These are phyloP conservation scores for Hemicrepidius hirtus DNA, from an alignment of 2,888 invertebrate genomes.

Conservation along the genomic window DNA sequence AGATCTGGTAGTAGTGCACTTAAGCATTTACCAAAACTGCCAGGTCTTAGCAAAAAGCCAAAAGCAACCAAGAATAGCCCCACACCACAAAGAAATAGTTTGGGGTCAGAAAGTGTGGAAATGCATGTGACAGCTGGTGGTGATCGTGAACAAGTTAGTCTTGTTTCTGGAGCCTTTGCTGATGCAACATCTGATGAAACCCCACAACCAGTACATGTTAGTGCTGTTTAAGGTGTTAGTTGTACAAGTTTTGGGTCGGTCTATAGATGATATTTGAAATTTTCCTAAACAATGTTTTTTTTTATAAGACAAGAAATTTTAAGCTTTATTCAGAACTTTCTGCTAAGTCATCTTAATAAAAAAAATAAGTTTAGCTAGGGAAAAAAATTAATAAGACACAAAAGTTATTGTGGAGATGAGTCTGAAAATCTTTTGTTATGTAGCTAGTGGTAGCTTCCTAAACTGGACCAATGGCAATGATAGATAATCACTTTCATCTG, in stretches of 20 bases:
- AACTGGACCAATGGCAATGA: too few relatives aligned
- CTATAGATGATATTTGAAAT: conserved; percentile 2
- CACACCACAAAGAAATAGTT: conserved; percentile 64
- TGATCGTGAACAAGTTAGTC: conserved; percentile 57
- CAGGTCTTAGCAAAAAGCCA: conserved; percentile 79
- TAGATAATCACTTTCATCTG: too few relatives aligned
- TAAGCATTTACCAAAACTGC: conserved; percentile 78
- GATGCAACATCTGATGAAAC: conserved; percentile 51
- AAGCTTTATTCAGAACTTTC: too few relatives aligned
- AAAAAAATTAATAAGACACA: too few relatives aligned
- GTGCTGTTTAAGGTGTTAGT: conserved; percentile 67
- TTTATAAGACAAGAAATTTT: background rate
- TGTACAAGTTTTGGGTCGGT: conserved; percentile 4
- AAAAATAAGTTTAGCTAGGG: too few relatives aligned
- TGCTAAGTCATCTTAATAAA: too few relatives aligned
- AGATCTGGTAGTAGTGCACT: conserved; percentile 74
- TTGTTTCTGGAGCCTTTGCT: conserved; percentile 55
- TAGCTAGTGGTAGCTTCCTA: too few relatives aligned
- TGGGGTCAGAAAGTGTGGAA: conserved; percentile 52
- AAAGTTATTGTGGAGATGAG: too few relatives aligned
- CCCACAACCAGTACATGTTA: conserved; percentile 67
- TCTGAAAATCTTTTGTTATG: too few relatives aligned
- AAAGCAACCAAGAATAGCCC: conserved; percentile 68
- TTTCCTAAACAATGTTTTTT: background rate
- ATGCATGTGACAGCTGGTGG: conserved; percentile 51